A percentile compares a stretch with the other conserved stretches of the same genome.
Conservation (phyloP, 2,113 vertebrate genomes). For the Neotragus pygmaeus region DNA sequence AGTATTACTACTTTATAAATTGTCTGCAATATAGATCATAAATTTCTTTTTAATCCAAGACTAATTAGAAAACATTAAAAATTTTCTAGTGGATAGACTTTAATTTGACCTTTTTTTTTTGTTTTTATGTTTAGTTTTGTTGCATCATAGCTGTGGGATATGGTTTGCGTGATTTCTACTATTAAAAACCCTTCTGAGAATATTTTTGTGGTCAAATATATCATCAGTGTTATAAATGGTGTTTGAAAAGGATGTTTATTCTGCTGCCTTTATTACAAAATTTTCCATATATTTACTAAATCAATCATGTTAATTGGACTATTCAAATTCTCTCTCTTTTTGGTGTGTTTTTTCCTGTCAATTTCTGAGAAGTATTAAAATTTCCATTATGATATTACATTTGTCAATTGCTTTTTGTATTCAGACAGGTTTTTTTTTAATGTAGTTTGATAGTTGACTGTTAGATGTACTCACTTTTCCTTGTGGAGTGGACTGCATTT, state of each 20-base stretch:
- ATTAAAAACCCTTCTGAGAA: neutral
- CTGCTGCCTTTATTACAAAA: neutral
- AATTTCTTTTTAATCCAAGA: neutral
- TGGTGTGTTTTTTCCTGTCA: neutral
- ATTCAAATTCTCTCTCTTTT: neutral
- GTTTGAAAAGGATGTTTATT: conserved; percentile 34
- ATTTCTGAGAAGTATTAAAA: neutral
- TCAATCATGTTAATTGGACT: neutral
- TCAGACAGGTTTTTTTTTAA: neutral
- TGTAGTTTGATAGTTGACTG: neutral
- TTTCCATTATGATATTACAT: neutral
- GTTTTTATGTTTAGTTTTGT: conserved; percentile 7
- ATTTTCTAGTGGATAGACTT: neutral
- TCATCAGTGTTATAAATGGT: neutral
- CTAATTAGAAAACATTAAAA: neutral
- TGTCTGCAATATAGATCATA: neutral
- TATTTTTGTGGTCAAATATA: neutral
- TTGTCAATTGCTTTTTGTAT: neutral
- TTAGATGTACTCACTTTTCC: neutral
- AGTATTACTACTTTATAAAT: neutral
- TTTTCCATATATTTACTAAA: conserved; percentile 36
- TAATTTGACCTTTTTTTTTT: conserved; percentile 9
- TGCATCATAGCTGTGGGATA: neutral
- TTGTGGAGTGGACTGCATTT: neutral
- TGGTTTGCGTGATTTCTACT: neutral